These are phyloP conservation scores for Gadus macrocephalus DNA, from an alignment of 2,113 vertebrate genomes.

Conservation along the genomic window DNA sequence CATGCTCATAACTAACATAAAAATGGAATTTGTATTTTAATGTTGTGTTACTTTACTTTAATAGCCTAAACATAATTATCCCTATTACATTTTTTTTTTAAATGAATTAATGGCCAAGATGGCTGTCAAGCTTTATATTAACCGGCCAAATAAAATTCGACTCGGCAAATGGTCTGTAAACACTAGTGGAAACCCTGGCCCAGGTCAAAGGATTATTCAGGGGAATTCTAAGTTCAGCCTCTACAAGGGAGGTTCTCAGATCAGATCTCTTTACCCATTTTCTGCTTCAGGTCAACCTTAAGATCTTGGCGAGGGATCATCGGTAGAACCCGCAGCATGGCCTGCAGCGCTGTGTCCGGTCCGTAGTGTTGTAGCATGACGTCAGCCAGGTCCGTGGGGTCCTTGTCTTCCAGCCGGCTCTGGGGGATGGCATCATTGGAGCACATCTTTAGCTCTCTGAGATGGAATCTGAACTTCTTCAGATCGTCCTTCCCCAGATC, in stretches of 20 bases:
- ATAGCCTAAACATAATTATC: no score
- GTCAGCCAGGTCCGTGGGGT: neutral
- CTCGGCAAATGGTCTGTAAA: no score
- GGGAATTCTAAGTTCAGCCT: neutral
- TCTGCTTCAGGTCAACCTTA: accelerated
- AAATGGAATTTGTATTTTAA: no score
- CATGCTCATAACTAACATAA: no score
- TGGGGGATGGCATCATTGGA: accelerated
- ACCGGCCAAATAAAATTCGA: no score
- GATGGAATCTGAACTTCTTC: neutral
- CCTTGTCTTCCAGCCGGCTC: slow-evolving; percentile 7
- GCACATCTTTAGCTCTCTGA: neutral
- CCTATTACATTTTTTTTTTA: no score
- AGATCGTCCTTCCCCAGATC: neutral
- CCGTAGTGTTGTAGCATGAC: slow-evolving; percentile 23
- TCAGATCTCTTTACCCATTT: slow-evolving; percentile 25
- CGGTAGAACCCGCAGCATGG: slow-evolving; percentile 13
- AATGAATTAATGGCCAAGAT: no score
- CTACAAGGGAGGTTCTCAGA: no score
- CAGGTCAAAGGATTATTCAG: neutral
- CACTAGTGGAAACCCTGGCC: neutral
- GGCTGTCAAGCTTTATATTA: no score
- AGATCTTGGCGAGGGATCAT: neutral
- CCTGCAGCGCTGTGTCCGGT: accelerated
- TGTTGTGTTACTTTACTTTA: no score